Percentiles rank a stretch among this genome's conserved stretches.
phyloP scores from a whole-genome alignment of 2,888 invertebrate genomes.

The Petrolisthes cinctipes region DNA sequence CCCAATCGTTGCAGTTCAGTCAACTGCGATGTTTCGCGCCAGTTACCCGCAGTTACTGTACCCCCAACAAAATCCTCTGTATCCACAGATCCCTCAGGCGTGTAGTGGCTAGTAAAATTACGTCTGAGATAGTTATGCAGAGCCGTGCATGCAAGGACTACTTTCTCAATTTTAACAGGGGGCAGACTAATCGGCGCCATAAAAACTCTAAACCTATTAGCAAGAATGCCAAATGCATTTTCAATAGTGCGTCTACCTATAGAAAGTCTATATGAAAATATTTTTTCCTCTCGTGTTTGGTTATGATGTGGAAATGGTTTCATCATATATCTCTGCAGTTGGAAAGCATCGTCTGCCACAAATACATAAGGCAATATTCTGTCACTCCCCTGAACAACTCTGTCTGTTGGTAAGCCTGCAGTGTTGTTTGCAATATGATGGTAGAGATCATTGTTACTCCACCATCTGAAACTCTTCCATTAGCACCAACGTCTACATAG shows the following conservation, averaged over 20 bases:
- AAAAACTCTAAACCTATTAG: constrained; percentile 36
- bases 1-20: background rate
- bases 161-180: constrained; percentile 27
- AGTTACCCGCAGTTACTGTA: constrained; percentile 29
- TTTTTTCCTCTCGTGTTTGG: constrained; percentile 28
- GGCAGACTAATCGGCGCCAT: constrained; percentile 24
- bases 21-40: constrained; percentile 36
- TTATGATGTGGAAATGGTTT: constrained; percentile 32
- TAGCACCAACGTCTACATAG: constrained; percentile 41
- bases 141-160: constrained; percentile 42
- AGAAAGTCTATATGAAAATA: constrained; percentile 47
- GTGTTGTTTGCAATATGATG: background rate
- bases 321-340: constrained; percentile 33
- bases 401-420: constrained; percentile 19
- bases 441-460: constrained; percentile 22
- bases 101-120: constrained; percentile 27
- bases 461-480: constrained; percentile 42
- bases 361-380: constrained; percentile 33
- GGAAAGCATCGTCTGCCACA: constrained; percentile 51
- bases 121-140: constrained; percentile 35
- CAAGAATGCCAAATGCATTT: constrained; percentile 55
- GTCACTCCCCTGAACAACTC: background rate
- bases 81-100: constrained; percentile 30
- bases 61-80: constrained; percentile 22
- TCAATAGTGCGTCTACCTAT: constrained; percentile 36